Base-by-base conservation (phyloP, 1,140 invertebrate species). In the Cydia splendana region DNA sequence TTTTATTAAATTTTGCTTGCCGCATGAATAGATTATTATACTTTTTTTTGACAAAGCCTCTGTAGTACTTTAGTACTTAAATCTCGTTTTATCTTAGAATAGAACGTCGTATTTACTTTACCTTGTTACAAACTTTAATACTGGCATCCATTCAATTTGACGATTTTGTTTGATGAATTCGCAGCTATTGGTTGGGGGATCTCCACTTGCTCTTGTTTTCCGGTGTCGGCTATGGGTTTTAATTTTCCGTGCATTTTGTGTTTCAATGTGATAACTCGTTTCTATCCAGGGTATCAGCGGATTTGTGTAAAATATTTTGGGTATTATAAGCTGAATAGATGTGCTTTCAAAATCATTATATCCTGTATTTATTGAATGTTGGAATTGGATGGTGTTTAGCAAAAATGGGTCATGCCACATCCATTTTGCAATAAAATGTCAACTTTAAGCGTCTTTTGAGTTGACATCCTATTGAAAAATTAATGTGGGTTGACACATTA, bases 161-260 rank as follows among this genome's bases (percentile, higher is more conserved):
- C 30, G 38, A 75, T 82, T 82, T 88, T 88, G 87, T 88, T 88
- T 87, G 86, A 88, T 83, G 87, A 84, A 83, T 80, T 51, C 62
- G 77, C 78, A 80, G 77, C 65, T 82, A 82, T 83, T 75, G 82
- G 83, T 84, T 84, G 80, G 83, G 87, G 82, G 81, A 67, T 85
- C 77, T 80, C 65, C 77, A 73, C 75, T 79, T 78, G 65, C 34
- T 71, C 67, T 62, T 80, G 51, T 81, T 77, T 81, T 79, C 80
- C 77, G 85, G 87, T 88, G 83, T 80, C 81, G 87, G 85, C 81
- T 84, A 79, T 82, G 78, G 84, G 79, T 82, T 81, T 82, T 85
- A 80, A 81, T 82, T 84, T 84, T 87, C 80, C 74, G 53, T 79
- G 75, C 74, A 51, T 81, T 78, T 75, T 57, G 34, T 75, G 75